Base-by-base conservation (phyloP, 2,113 vertebrate species). In the Malurus elegans region DNA sequence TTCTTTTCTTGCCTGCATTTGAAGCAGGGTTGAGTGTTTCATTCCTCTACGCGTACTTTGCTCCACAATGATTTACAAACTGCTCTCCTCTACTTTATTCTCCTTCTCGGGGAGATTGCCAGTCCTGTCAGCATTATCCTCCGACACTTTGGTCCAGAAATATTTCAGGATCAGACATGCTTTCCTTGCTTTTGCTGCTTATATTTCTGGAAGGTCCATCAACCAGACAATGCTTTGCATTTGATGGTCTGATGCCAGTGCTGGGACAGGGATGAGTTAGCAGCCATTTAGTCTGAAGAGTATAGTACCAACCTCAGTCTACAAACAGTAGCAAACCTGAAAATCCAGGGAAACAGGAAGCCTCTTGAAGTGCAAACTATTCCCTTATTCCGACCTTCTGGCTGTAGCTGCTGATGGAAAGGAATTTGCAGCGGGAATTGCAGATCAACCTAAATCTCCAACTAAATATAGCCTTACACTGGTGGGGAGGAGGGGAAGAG, bases 341-440 rank as follows among this genome's bases (percentile, higher is more conserved):
- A 91, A 93, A 86, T 86, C 71, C 66, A 94, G 82, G 85, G 88
- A 86, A 92, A 86, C 85, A 93, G 92, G 66, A 94, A 94, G 71
- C 71, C 79, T 90, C 88, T 73, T 79, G 66, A 95, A 88, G 95
- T 73, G 62, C 58, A 94, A 90, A 94, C 66, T 24, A 6, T 94
- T 86, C 81, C 88, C 93, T 93, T 94, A 92, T 95, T 96, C 95
- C 94, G 96, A 93, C 93, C 96, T 97, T 85, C 95, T 96, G 95
- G 66, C 71, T 86, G 71, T 75, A 92, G 85, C 38, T 93, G 96
- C 90, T 95, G 95, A 97, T 86, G 71, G 93, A 97, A 96, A 93
- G 85, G 95, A 95, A 97, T 97, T 90, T 92, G 90, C 96, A 93
- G 71, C 0, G 19, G 92, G 93, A 96, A 94, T 93, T 93, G 81